Base-by-base conservation (phyloP, 2,797 vertebrate genomes). In the Toxotes lorentzi region DNA sequence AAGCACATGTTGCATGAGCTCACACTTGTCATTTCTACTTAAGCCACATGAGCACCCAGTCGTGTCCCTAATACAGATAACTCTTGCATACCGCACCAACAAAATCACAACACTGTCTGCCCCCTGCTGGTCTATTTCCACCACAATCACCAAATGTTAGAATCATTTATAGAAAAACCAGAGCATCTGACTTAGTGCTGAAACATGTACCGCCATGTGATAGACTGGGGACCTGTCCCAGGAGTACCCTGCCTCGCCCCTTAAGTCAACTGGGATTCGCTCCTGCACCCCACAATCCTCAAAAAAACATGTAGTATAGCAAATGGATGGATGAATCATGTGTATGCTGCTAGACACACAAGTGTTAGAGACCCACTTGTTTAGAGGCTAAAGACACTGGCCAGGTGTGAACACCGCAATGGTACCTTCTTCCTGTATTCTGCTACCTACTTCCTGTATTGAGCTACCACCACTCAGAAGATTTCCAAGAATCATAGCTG, bases 1-100 rank as follows among this genome's bases (percentile, higher is more conserved):
- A 82, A 73, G 59, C 21, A 59, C 57, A 77, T 86, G 84, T 48
- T 70, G 70, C 64, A 41, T 78, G 76, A 84, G 78, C 73, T 87
- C 81, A 84, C 71, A 71, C 84, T 68, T 78, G 78, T 53, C 77
- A 50, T 79, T 73, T 75, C 48, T 65, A 53, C 81, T 84, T 58
- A 75, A 73, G 72, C 58, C 71, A 35, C 56, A 56, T 23, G 5
- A 73, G 57, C 32, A 12, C 19, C 32, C 16, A 54, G 51, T n/a
- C 2, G 2, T 69, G 48, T 58, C 35, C 68, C 58, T 57, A 50
- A 32, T 30, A 21, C 45, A 50, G 11, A 78, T 30, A 61, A 57
- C n/a, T 30, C 62, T 17, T 32, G 19, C 54, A 51, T 34, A 38
- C 59, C 45, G 41, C 43, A 16, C 11, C 17, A 10, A 62, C 64